Base-by-base conservation (phyloP, 2,888 invertebrate genomes). In the Tenthredo mesomela region DNA sequence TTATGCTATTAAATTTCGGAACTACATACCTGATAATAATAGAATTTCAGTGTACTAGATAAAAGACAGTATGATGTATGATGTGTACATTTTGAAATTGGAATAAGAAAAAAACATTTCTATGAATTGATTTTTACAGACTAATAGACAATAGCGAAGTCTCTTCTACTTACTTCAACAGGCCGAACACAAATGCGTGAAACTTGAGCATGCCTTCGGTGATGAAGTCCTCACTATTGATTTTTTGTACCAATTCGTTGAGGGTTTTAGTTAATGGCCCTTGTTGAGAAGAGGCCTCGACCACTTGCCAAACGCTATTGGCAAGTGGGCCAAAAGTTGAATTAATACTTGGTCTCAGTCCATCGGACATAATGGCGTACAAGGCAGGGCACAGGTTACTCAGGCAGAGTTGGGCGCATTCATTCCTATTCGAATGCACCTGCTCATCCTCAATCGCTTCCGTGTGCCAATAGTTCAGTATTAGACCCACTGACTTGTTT, bases 261-360 rank as follows among this genome's bases (percentile, higher is more conserved):
- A 98, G 94, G 4, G 97, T 96, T 92, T 97, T 96, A 9, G 97
- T 97, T 86, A 97, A 95, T 15, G 97, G 97, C 94, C 96, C 98
- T 94, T 97, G 96, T 92, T 98, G 97, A 18, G 97, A 96, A 10
- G 97, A 97, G 54, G 97, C 97, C 93, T 98, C 98, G 6, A 98
- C 96, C 88, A 98, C 97, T 94, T 97, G 97, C 98, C 98, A 98
- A 82, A 97, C 97, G 9, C 97, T 97, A 92, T 98, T 97, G 88
- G 96, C 95, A 82, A 98, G 97, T 25, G 97, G 96, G 67, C 98
- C 98, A 91, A 98, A 98, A 61, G 97, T 96, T 6, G 97, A 97
- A 91, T 97, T 96, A 83, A 98, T 94, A 88, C 95, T 96, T 54
- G 97, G 96, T 91, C 96, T 96, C 29, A 98, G 94, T 2, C 98